phyloP scores from a whole-genome alignment of 2,797 vertebrate species.

The Alauda arvensis region DNA sequence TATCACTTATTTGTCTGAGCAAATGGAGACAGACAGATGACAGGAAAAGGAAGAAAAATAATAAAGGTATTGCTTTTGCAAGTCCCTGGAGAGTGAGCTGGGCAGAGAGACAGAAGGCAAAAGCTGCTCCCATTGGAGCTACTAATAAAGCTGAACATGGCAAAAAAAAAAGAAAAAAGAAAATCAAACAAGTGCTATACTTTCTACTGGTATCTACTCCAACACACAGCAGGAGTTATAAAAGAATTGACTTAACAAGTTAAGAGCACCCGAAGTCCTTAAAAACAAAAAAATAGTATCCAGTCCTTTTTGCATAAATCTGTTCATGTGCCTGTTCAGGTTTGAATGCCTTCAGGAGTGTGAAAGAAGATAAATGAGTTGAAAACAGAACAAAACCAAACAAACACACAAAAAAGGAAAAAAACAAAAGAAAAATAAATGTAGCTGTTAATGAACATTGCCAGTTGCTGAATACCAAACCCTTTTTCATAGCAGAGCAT shows the following conservation, averaged over 20 bases:
- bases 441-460: not conserved
- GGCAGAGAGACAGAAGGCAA: not conserved
- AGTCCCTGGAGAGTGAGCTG: not conserved
- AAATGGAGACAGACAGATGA: constrained; percentile 39
- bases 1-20: constrained; percentile 47
- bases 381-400: not conserved
- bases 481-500: not conserved
- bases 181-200: not conserved
- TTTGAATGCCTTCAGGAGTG: not conserved
- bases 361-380: not conserved
- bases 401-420: not conserved
- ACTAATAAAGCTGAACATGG: not conserved
- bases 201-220: not conserved
- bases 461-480: not conserved
- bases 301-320: not conserved
- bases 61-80: constrained; percentile 8
- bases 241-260: not conserved
- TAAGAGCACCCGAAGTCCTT: not conserved
- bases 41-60: not conserved
- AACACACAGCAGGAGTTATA: not conserved
- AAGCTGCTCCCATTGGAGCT: not conserved
- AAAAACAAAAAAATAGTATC: not conserved
- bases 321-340: not conserved
- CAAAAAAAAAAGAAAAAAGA: not conserved
- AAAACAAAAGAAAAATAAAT: not conserved